Percentiles rank a stretch among this genome's conserved stretches.
phyloP scores from a whole-genome alignment of 1,140 invertebrate genomes.

The Procambarus clarkii region DNA sequence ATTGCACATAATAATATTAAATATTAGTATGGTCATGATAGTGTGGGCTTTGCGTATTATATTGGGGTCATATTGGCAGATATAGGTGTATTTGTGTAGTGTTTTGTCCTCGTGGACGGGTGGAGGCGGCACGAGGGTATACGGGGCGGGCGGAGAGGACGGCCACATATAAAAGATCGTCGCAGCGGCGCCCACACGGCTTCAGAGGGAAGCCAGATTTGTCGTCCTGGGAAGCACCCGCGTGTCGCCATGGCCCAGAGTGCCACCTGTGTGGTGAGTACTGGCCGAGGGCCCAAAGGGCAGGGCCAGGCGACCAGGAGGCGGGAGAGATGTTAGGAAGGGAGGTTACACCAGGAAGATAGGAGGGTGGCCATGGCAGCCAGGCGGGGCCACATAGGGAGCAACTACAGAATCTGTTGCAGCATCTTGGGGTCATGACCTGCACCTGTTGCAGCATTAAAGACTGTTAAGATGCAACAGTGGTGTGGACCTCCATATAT shows the following conservation, averaged over 20 bases:
- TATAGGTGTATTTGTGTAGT: not conserved
- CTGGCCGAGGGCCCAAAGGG: not conserved
- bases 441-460: too few relatives aligned
- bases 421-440: too few relatives aligned
- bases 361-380: too few relatives aligned
- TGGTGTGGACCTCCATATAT: too few relatives aligned
- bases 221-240: not conserved
- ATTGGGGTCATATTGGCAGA: not conserved
- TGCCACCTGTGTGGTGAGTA: conserved; percentile 53
- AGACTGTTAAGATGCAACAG: too few relatives aligned
- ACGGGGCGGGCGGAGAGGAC: not conserved
- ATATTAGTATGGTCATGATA: too few relatives aligned
- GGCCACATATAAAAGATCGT: conserved; percentile 39
- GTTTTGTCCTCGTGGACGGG: too few relatives aligned
- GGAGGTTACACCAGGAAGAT: not conserved
- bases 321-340: not conserved
- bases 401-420: too few relatives aligned
- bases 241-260: conserved; percentile 21
- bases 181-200: conserved; percentile 1
- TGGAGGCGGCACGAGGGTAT: too few relatives aligned
- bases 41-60: too few relatives aligned
- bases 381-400: too few relatives aligned
- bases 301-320: not conserved
- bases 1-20: too few relatives aligned
- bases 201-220: conserved; percentile 4